Evolutionary conservation across 2,888 invertebrate species (phyloP).

Genomic region (Andrena minutula): DNA sequence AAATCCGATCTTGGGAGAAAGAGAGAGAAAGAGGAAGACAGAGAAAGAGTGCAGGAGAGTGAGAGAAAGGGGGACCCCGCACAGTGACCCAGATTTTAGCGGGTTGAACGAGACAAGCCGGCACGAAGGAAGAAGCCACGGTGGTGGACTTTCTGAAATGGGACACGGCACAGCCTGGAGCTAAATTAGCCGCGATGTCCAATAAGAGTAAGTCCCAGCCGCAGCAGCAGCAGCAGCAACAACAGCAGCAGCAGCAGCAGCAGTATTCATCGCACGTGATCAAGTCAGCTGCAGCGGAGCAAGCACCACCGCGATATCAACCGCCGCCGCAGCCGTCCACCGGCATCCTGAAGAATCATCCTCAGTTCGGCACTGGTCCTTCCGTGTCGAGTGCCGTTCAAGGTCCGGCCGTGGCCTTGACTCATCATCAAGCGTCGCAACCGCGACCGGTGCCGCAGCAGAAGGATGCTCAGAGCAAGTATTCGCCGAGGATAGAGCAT

Average conservation of each 20-base stretch:
- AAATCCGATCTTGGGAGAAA: slow-evolving; percentile 36
- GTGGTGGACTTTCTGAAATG: slow-evolving; percentile 81
- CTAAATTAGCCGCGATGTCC: slow-evolving; percentile 84
- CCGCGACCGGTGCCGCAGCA: slow-evolving; percentile 57
- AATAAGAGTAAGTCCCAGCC: slow-evolving; percentile 83
- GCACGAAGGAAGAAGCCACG: slow-evolving; percentile 67
- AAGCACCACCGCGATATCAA: slow-evolving; percentile 91
- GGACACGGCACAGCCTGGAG: slow-evolving; percentile 81
- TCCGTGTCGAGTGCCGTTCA: slow-evolving; percentile 73
- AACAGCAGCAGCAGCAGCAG: slow-evolving; percentile 65
- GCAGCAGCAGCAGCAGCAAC: slow-evolving; percentile 74
- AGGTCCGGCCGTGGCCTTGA: slow-evolving; percentile 71
- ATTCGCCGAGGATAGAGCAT: slow-evolving; percentile 76
- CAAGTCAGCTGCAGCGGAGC: slow-evolving; percentile 77
- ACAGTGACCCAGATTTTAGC: slow-evolving; percentile 78
- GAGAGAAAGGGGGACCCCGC: slow-evolving; percentile 44
- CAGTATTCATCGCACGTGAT: slow-evolving; percentile 73
- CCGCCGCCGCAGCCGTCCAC: slow-evolving; percentile 88
- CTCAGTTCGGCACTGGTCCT: slow-evolving; percentile 80
- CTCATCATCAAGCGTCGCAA: slow-evolving; percentile 75
- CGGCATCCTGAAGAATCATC: slow-evolving; percentile 88
- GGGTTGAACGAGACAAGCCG: slow-evolving; percentile 69
- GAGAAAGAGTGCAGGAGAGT: slow-evolving; percentile 27
- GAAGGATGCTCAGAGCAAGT: slow-evolving; percentile 81
- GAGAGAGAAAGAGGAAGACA: slow-evolving; percentile 26